phyloP scores from a whole-genome alignment of 2,797 vertebrate genomes.

The Leptoclinus maculatus region DNA sequence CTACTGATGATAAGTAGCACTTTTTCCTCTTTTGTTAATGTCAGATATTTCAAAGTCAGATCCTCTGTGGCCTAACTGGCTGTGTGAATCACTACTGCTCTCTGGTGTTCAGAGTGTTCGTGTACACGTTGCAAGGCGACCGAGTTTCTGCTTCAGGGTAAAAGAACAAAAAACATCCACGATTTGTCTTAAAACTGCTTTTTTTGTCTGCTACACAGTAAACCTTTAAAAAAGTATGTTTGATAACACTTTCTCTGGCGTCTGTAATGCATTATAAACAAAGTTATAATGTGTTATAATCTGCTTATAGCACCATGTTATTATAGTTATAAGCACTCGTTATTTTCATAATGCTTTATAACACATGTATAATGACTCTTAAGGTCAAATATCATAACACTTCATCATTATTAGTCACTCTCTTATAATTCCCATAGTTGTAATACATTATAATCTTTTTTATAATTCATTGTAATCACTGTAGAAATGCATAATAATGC shows the following conservation, averaged over 20 bases:
- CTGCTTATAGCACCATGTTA: no score
- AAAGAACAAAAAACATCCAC: neutral
- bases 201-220: neutral
- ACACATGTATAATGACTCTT: neutral
- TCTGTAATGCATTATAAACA: neutral
- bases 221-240: no score
- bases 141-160: conserved; percentile 19
- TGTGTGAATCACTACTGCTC: conserved; percentile 71
- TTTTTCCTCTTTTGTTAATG: conserved; percentile 20
- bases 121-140: conserved; percentile 48
- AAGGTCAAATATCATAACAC: neutral
- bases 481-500: neutral
- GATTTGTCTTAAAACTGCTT: neutral
- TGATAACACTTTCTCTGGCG: neutral
- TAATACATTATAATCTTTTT: neutral
- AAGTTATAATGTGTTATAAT: neutral
- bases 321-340: neutral
- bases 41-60: neutral
- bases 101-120: conserved; percentile 72
- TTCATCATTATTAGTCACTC: neutral
- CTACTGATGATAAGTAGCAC: conserved; percentile 19
- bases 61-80: conserved; percentile 40
- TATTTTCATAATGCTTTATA: neutral
- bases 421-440: neutral
- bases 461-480: no score